Percentiles rank a stretch among this genome's conserved stretches.
phyloP scores from a whole-genome alignment of 2,888 invertebrate species.

The Dermolepida albohirtum region DNA sequence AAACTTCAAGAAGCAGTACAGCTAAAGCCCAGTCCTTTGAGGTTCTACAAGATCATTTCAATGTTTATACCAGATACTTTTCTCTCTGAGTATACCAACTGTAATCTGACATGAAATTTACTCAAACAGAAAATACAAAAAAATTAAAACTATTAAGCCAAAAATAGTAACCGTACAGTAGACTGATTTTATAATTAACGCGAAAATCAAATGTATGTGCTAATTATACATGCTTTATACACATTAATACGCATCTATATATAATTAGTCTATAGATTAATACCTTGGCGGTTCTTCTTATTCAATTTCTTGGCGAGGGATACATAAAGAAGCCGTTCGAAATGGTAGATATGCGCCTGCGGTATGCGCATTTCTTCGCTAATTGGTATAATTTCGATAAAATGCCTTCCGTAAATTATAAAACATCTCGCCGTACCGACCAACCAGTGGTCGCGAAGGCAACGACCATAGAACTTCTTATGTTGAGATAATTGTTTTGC shows the following conservation, averaged over 20 bases:
- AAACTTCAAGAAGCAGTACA: no score
- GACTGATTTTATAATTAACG: no score
- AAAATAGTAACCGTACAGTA: no score
- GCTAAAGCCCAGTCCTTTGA: no score
- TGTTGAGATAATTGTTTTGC: conserved; percentile 39
- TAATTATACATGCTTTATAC: no score
- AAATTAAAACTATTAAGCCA: no score
- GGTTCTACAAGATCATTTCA: no score
- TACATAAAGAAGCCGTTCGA: conserved; percentile 27
- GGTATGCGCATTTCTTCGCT: conserved; percentile 47
- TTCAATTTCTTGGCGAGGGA: conserved; percentile 24
- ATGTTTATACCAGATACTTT: no score
- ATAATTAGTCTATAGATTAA: conserved; percentile 23
- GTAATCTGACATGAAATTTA: no score
- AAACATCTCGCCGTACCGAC: conserved; percentile 46
- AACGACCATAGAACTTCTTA: conserved; percentile 35
- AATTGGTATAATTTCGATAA: conserved; percentile 54
- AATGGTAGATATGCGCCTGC: conserved; percentile 39
- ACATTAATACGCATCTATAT: conserved; percentile 15
- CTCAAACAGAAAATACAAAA: no score
- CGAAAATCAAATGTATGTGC: no score
- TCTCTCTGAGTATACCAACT: no score
- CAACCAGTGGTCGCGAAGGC: conserved; percentile 12
- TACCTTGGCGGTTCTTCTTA: conserved; percentile 17
- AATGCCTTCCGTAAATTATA: conserved; percentile 51